These are phyloP conservation scores for Coregonus clupeaformis DNA, from an alignment of 2,113 vertebrate genomes.

Conservation along the genomic window DNA sequence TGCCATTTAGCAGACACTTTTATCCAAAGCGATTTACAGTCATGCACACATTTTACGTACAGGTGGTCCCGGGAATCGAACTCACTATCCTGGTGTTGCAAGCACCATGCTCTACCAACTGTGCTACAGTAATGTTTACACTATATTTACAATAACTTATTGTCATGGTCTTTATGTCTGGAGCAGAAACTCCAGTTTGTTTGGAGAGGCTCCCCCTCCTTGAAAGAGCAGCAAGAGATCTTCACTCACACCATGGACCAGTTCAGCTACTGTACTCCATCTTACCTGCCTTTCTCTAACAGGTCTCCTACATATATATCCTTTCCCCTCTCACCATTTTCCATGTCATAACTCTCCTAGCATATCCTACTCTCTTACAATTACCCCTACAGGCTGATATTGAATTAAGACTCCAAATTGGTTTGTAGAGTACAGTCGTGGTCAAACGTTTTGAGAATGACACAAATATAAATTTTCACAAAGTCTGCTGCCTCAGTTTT, in stretches of 20 bases:
- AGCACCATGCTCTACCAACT: too few relatives aligned
- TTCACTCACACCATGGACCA: conserved; percentile 91
- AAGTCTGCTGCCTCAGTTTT: too few relatives aligned
- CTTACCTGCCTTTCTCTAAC: conserved; percentile 84
- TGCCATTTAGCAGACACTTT: too few relatives aligned
- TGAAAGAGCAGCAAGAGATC: conserved; percentile 78
- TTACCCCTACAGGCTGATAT: background rate
- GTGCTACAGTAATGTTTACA: too few relatives aligned
- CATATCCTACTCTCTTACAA: background rate
- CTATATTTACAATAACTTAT: background rate
- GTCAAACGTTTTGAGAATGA: too few relatives aligned
- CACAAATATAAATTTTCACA: too few relatives aligned
- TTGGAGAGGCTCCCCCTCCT: conserved; percentile 82
- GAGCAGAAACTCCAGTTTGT: conserved; percentile 86
- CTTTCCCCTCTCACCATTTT: background rate
- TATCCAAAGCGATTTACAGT: too few relatives aligned
- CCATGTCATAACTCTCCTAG: background rate
- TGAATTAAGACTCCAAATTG: background rate
- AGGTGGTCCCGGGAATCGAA: too few relatives aligned
- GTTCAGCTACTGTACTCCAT: conserved; percentile 88
- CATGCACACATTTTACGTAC: too few relatives aligned
- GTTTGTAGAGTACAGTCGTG: too few relatives aligned
- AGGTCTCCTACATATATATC: conserved; percentile 67
- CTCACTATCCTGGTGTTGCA: too few relatives aligned
- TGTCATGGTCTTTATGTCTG: conserved; percentile 29